Conservation (phyloP, 2,113 vertebrate genomes). For the Pavo muticus region DNA sequence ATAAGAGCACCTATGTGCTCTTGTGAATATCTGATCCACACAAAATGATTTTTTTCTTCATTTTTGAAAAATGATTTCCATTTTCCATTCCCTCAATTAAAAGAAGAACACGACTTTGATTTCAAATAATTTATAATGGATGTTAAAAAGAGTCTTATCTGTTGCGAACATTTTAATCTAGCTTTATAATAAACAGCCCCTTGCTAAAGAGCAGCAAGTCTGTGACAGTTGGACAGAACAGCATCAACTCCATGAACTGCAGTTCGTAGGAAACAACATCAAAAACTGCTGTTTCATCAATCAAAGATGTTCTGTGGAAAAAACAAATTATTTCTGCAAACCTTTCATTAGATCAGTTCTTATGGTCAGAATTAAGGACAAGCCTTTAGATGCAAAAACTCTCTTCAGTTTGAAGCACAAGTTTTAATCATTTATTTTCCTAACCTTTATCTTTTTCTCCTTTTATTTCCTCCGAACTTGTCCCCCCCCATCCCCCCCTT, state of each 20-base stretch:
- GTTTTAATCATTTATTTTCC: background rate
- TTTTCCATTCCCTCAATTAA: background rate
- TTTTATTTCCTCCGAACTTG: background rate
- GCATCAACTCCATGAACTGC: background rate
- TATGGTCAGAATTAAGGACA: background rate
- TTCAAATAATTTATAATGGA: conserved; percentile 19
- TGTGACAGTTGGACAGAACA: background rate
- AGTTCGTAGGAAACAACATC: background rate
- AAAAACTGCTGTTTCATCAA: conserved; percentile 42
- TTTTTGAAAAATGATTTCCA: background rate
- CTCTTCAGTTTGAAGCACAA: background rate
- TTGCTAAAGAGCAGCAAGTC: background rate
- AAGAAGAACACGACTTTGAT: conserved; percentile 26
- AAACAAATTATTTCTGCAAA: background rate
- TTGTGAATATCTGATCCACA: conserved; percentile 7
- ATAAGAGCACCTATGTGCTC: background rate
- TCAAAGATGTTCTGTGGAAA: background rate
- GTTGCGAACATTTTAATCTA: background rate
- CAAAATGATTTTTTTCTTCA: conserved; percentile 15
- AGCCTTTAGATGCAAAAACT: background rate
- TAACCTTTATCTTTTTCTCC: too few relatives aligned
- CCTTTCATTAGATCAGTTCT: background rate
- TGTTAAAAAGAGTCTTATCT: background rate
- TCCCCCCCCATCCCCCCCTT: accelerated
- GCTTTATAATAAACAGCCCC: background rate